Evolutionary conservation across 2,888 invertebrate genomes (phyloP).

Genomic region (Chelonus formosanus): DNA sequence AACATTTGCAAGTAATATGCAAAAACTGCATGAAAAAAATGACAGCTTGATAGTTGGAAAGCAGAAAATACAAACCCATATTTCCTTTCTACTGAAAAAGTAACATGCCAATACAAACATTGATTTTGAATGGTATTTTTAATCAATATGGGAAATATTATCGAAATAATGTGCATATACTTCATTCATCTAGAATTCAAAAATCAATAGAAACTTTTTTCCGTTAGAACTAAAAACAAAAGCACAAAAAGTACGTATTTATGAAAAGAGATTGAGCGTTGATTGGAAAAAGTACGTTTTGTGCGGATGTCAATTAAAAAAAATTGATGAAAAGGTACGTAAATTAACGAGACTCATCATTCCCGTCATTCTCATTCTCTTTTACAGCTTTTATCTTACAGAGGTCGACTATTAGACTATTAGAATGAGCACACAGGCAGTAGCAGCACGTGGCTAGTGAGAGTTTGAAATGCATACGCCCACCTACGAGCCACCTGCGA

Average conservation of each 20-base stretch:
- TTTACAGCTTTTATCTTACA: slow-evolving; percentile 3
- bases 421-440: slow-evolving; percentile 6
- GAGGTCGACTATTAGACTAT: slow-evolving; percentile 9
- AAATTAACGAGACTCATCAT: slow-evolving; percentile 28
- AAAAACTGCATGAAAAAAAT: too few species aligned
- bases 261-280: not conserved
- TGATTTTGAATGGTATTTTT: too few species aligned
- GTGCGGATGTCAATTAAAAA: slow-evolving; percentile 23
- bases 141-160: too few species aligned
- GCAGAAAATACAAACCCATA: too few species aligned
- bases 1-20: too few species aligned
- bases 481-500: slow-evolving; percentile 40
- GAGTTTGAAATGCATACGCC: slow-evolving; percentile 36
- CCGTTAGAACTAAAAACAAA: slow-evolving; percentile 1
- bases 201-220: too few species aligned
- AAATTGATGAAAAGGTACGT: slow-evolving; percentile 19
- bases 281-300: not conserved
- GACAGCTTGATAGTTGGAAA: too few species aligned
- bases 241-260: not conserved
- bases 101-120: too few species aligned
- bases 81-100: too few species aligned
- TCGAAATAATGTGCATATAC: too few species aligned
- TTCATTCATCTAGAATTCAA: too few species aligned
- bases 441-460: slow-evolving; percentile 26
- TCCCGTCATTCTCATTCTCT: not conserved